A percentile compares a stretch with the other conserved stretches of the same genome.
These are phyloP conservation scores for Drosophila testacea DNA, from an alignment of 2,888 invertebrate species.

Conservation along the genomic window DNA sequence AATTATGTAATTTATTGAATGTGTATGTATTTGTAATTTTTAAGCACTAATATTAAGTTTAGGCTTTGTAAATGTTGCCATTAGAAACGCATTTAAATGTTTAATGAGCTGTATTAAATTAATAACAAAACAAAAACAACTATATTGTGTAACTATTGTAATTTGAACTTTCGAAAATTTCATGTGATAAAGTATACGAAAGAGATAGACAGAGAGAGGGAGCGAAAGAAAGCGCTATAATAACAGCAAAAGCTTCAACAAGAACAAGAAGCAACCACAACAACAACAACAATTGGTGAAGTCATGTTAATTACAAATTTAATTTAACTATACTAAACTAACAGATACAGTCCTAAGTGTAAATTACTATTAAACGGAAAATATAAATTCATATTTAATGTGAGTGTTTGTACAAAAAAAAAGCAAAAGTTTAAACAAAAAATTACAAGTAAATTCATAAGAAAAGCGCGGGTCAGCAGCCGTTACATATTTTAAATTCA, in stretches of 20 bases:
- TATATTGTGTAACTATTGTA: conserved; percentile 52
- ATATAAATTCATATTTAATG: conserved; percentile 56
- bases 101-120: conserved; percentile 49
- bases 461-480: conserved; percentile 21
- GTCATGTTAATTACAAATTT: conserved; percentile 66
- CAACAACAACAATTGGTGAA: conserved; percentile 47
- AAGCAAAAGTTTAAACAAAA: conserved; percentile 8
- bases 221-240: conserved; percentile 17
- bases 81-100: conserved; percentile 75
- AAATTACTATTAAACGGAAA: conserved; percentile 57
- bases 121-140: conserved; percentile 39
- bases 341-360: conserved; percentile 59
- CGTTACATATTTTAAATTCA: conserved; percentile 68
- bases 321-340: conserved; percentile 67
- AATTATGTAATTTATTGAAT: conserved; percentile 64
- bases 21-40: conserved; percentile 49
- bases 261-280: conserved; percentile 30
- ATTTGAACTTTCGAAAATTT: conserved; percentile 77
- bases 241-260: conserved; percentile 31
- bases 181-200: conserved; percentile 79
- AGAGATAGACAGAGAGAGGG: conserved; percentile 17
- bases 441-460: conserved; percentile 14
- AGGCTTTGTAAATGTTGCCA: conserved; percentile 80
- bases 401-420: conserved; percentile 70
- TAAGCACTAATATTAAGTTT: conserved; percentile 62